phyloP scores from a whole-genome alignment of 2,797 vertebrate species.

The Brachyrhaphis roseni region DNA sequence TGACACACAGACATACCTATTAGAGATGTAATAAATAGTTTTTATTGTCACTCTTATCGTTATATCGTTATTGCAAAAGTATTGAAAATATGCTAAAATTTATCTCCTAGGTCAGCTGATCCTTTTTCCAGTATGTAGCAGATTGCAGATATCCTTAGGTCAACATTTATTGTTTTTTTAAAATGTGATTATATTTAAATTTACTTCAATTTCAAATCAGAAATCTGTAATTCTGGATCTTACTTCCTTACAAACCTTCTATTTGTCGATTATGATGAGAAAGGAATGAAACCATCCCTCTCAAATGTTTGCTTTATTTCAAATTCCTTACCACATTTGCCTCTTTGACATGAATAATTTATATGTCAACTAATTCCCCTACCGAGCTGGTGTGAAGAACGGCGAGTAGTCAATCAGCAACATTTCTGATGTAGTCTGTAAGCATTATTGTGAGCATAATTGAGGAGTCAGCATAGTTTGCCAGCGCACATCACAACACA shows the following conservation, averaged over 20 bases:
- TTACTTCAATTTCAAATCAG: not conserved
- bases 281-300: not conserved
- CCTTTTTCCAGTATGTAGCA: not conserved
- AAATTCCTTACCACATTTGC: slow-evolving; percentile 14
- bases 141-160: not conserved
- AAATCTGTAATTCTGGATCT: not conserved
- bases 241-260: not conserved
- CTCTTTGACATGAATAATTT: slow-evolving; percentile 30
- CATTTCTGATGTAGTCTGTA: slow-evolving; percentile 58
- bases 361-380: slow-evolving; percentile 22
- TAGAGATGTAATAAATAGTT: too few relatives aligned
- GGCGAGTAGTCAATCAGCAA: slow-evolving; percentile 41
- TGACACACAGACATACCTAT: too few relatives aligned
- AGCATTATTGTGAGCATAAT: slow-evolving; percentile 55
- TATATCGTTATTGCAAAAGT: too few relatives aligned
- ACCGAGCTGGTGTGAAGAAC: slow-evolving; percentile 24
- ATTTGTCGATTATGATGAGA: not conserved
- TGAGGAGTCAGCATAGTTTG: slow-evolving; percentile 50
- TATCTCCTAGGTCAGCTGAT: not conserved
- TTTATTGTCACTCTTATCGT: too few relatives aligned
- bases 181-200: not conserved
- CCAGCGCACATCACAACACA: slow-evolving; percentile 21
- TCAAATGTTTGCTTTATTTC: slow-evolving; percentile 9
- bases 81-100: too few relatives aligned
- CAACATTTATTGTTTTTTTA: not conserved